These are phyloP conservation scores for Drosophila simulans DNA, from an alignment of 1,140 invertebrate species.

Conservation along the genomic window DNA sequence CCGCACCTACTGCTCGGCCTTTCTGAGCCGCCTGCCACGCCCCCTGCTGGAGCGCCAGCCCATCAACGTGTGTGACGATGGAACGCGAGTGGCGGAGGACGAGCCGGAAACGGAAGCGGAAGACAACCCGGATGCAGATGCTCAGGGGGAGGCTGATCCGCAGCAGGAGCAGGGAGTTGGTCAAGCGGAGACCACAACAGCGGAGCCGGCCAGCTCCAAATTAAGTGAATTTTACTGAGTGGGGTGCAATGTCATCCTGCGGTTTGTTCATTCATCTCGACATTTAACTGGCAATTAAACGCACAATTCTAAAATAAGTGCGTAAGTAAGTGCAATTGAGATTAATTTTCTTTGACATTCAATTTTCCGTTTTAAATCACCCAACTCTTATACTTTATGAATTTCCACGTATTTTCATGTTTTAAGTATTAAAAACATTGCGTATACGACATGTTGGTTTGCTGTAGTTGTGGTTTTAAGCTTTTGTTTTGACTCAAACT, in stretches of 20 bases:
- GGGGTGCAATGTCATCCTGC: neutral
- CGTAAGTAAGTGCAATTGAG: neutral
- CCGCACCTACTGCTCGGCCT: conserved; percentile 67
- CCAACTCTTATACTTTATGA: too few species aligned
- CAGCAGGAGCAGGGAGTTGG: conserved; percentile 4
- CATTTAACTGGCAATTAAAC: neutral
- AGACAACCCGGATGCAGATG: conserved; percentile 19
- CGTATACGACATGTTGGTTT: too few species aligned
- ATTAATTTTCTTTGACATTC: neutral
- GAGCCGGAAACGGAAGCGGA: conserved; percentile 32
- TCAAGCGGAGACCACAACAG: neutral
- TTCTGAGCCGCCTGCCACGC: conserved; percentile 66
- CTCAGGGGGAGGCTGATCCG: neutral
- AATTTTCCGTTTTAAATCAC: too few species aligned
- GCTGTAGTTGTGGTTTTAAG: too few species aligned
- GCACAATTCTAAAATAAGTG: too few species aligned
- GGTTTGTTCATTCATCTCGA: neutral
- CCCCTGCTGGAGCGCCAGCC: conserved; percentile 64
- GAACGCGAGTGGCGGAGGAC: conserved; percentile 32
- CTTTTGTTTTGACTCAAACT: too few species aligned
- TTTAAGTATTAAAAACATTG: too few species aligned
- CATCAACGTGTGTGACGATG: conserved; percentile 66
- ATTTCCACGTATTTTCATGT: too few species aligned
- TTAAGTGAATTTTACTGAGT: conserved; percentile 19
- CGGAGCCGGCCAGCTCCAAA: conserved; percentile 7